Base-by-base conservation (phyloP, 2,797 vertebrate genomes). In the Ceyx erithaca region DNA sequence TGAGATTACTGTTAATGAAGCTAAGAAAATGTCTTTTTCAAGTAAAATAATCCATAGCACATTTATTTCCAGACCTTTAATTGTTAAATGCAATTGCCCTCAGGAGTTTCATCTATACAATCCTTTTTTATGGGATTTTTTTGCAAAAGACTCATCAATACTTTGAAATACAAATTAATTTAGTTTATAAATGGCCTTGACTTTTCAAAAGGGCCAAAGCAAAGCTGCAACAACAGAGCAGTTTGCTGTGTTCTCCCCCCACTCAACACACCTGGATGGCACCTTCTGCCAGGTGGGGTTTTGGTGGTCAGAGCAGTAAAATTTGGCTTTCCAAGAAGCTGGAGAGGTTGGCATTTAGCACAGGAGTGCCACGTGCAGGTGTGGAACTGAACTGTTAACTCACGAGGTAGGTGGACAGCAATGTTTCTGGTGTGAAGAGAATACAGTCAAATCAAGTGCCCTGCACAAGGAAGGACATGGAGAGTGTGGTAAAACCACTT, bases 1-100 rank as follows among this genome's bases (percentile, higher is more conserved):
- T 33, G 20, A 76, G 63, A 76, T 72, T 77, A 79, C 77, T 90
- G 88, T 83, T 78, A 90, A 93, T 33, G 54, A 33, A 75, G 40
- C 33, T 43, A 82, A 89, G 61, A 87, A 84, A 92, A 79, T 9
- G 37, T 30, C 33, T 55, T 86, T 90, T 86, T 72, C 14, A 3
- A 80, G 54, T 48, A 88, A 76, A 80, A 91, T 66, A 91, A 91
- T 76, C 55, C 22, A 5, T 63, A 86, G 18, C 26, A 67, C 20
- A 45, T 90, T 88, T 85, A 21, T 78, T 40, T 78, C 58, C 58
- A 80, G 72, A 45, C 7, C 46, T 80, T 66, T 89, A 77, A 93
- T 51, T 87, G 59, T 62, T 75, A 87, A 80, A 89, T 68, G 59
- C 15, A 30, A 52, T 77, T 76, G 71, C 33, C 49, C 45, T 67